Evolutionary conservation across 2,113 vertebrate genomes (phyloP), one percentile per base, ranked within the genome.

Genomic region (Brevimyrus niger): DNA sequence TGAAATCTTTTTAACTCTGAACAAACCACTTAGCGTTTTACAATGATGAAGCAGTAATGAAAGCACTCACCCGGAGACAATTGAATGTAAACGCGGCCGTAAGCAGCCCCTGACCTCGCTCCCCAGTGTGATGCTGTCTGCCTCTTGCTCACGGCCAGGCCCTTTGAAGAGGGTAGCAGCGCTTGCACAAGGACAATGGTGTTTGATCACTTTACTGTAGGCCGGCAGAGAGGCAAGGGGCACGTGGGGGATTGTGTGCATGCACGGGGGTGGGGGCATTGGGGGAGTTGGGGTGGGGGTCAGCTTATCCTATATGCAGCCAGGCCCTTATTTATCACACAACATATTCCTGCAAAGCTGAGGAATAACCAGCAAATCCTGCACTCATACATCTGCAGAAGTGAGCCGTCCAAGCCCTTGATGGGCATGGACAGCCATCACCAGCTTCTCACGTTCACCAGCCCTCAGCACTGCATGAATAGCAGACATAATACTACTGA

Each of bases 81-180:
- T 91, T 91, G 92, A 91, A 89, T 91, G 92, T 90, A 92, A 93
- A 94, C 91, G 90, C 4, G 47, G 69, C 58, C n/a, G 38, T 87
- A 87, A 93, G 90, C 89, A 84, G 88, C 91, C 55, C 53, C 65
- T 17, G 69, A 42, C 48, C 53, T 50, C 87, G 51, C 89, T 65
- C 89, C 90, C 91, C 83, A 82, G 89, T 27, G 87, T 90, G 87
- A 91, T 85, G 89, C 87, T 89, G 89, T 88, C 88, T 93, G 89
- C 92, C 91, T 89, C 92, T 88, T 90, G 89, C 91, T 91, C 58
- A 83, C 31, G 80, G 19, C 42, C 80, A 38, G 84, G 85, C 76
- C 86, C 91, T 91, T 91, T 93, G 91, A 92, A 89, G 88, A 84
- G 53, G 4, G 4, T 21, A 91, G 76, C 90, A 65, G 84, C 58